phyloP scores from a whole-genome alignment of 30 jellyfish, hydroid and myxozoan genomes.

The Turritopsis dohrnii region DNA sequence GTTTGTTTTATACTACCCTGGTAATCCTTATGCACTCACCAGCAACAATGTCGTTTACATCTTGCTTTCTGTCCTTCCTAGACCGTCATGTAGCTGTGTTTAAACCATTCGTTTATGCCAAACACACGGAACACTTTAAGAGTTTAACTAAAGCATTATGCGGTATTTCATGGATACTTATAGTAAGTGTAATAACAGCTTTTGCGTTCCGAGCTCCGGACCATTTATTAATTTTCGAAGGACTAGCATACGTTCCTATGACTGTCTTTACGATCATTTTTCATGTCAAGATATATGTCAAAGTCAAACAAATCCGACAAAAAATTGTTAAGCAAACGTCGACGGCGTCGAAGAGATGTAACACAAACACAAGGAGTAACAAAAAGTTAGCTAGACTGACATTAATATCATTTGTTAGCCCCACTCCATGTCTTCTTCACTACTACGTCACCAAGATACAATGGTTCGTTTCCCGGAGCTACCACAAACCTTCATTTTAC shows the following conservation, averaged over 20 bases:
- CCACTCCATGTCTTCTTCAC: not conserved
- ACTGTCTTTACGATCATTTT: not conserved
- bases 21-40: not conserved
- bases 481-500: not conserved
- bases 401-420: not conserved
- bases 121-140: not conserved
- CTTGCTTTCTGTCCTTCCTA: not conserved
- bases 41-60: not conserved
- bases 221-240: not conserved
- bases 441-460: not conserved
- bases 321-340: not conserved
- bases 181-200: not conserved
- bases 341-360: not conserved
- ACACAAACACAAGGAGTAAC: not conserved
- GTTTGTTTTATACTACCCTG: not conserved
- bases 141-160: not conserved
- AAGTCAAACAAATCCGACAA: not conserved
- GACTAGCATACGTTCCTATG: not conserved
- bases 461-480: not conserved
- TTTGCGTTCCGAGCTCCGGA: not conserved
- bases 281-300: not conserved
- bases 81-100: not conserved
- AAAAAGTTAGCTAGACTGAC: not conserved
- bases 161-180: not conserved
- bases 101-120: not conserved